Evolutionary conservation across 1,140 invertebrate genomes (phyloP).

Genomic region (Drosophila equinoxialis): DNA sequence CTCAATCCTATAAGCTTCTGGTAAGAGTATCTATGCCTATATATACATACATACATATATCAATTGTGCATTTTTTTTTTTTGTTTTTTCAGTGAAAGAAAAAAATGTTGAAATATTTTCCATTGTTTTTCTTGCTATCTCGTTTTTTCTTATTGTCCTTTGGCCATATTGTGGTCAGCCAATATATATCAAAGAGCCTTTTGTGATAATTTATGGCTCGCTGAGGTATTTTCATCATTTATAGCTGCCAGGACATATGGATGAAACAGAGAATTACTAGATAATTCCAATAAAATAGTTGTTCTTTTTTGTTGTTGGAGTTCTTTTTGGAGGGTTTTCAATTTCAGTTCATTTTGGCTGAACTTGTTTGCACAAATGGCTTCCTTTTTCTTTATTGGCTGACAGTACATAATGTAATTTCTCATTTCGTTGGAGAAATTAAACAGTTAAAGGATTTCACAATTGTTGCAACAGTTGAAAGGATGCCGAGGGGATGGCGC

Average conservation of each 20-base stretch:
- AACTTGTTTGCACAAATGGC: background rate
- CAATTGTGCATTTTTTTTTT: background rate
- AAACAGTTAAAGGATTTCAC: conserved; percentile 43
- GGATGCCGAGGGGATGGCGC: conserved; percentile 7
- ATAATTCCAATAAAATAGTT: too few relatives aligned
- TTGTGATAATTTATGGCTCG: conserved; percentile 65
- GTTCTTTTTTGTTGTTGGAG: background rate
- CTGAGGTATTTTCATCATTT: conserved; percentile 69
- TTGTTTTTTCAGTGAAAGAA: conserved; percentile 11
- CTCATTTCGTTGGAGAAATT: conserved; percentile 14
- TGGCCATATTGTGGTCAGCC: conserved; percentile 58
- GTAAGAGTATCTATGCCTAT: background rate
- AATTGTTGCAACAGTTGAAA: conserved; percentile 26
- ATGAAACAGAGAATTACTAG: background rate
- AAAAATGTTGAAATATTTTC: conserved; percentile 25
- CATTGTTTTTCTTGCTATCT: conserved; percentile 17
- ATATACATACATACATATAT: too few relatives aligned
- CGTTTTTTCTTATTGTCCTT: conserved; percentile 32
- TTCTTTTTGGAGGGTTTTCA: background rate
- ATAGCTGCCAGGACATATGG: conserved; percentile 43
- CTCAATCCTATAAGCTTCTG: too few relatives aligned
- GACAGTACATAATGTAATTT: background rate
- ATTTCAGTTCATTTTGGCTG: conserved; percentile 1
- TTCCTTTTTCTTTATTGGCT: background rate
- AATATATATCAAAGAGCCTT: conserved; percentile 52